Percentiles rank a stretch among this genome's conserved stretches.
Conservation (phyloP, 1,140 invertebrate species). For the Mycetomoellerius zeteki region DNA sequence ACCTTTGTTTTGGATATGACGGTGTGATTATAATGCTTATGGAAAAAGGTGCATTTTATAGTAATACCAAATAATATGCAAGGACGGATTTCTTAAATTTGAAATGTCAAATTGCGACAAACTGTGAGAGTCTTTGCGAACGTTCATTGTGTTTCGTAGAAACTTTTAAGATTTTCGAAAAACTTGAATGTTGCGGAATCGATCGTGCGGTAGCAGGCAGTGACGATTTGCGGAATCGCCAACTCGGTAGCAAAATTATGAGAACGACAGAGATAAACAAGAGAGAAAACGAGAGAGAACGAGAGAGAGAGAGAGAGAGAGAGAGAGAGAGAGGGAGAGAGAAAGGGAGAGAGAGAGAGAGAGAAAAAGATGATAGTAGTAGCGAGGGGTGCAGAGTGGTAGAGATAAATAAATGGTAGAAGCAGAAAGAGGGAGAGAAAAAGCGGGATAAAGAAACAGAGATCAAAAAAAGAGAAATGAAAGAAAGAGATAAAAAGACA, state of each 20-base stretch:
- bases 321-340: not conserved
- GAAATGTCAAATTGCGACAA: not conserved
- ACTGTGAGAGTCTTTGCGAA: not conserved
- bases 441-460: not conserved
- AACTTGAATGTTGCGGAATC: slow-evolving; percentile 28
- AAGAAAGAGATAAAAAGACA: not conserved
- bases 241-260: slow-evolving; percentile 46
- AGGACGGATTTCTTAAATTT: not conserved
- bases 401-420: slow-evolving; percentile 31
- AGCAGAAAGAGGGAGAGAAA: not conserved
- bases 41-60: not conserved
- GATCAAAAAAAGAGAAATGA: not conserved
- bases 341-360: no score
- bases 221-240: slow-evolving; percentile 57
- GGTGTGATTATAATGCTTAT: not conserved
- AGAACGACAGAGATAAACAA: slow-evolving; percentile 31
- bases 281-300: not conserved
- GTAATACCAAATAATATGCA: not conserved
- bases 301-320: not conserved
- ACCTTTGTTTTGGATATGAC: not conserved
- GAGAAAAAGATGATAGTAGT: not conserved
- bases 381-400: not conserved
- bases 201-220: slow-evolving; percentile 40
- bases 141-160: not conserved
- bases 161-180: slow-evolving; percentile 45